Conservation (phyloP, 2,797 vertebrate species). For the Malurus leucopterus region DNA sequence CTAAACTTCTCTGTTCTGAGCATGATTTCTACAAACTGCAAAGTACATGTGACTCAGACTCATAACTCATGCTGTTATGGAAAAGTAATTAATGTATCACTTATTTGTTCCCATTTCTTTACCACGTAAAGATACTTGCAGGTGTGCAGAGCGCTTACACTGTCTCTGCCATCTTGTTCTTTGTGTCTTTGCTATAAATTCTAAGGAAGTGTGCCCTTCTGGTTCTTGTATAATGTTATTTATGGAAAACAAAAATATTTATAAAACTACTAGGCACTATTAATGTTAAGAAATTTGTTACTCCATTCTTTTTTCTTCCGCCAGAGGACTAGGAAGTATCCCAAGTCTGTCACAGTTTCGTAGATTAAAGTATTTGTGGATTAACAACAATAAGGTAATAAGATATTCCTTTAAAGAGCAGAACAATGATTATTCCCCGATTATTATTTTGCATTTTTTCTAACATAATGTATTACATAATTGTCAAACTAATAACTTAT, state of each 20-base stretch:
- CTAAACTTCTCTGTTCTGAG: not conserved
- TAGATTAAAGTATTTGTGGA: constrained; percentile 76
- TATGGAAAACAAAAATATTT: not conserved
- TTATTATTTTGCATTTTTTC: not conserved
- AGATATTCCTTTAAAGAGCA: not conserved
- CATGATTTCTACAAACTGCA: not conserved
- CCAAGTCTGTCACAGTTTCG: constrained; percentile 75
- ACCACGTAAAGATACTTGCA: not conserved
- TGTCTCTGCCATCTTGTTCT: not conserved
- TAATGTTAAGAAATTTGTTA: not conserved
- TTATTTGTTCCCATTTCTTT: not conserved
- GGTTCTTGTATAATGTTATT: not conserved
- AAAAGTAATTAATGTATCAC: not conserved
- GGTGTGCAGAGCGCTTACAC: not conserved
- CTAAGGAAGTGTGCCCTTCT: not conserved
- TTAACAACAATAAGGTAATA: constrained; percentile 81
- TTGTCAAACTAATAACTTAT: not conserved
- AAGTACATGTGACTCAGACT: not conserved
- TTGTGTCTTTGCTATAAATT: not conserved
- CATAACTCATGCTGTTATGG: not conserved
- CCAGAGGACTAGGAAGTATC: constrained; percentile 71
- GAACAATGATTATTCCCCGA: not conserved
- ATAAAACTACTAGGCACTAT: not conserved
- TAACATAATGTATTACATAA: not conserved
- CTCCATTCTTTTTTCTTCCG: not conserved